A percentile compares a stretch with the other conserved stretches of the same genome.
Evolutionary conservation across 2,797 vertebrate genomes (phyloP).

Genomic region (Tragelaphus eurycerus): DNA sequence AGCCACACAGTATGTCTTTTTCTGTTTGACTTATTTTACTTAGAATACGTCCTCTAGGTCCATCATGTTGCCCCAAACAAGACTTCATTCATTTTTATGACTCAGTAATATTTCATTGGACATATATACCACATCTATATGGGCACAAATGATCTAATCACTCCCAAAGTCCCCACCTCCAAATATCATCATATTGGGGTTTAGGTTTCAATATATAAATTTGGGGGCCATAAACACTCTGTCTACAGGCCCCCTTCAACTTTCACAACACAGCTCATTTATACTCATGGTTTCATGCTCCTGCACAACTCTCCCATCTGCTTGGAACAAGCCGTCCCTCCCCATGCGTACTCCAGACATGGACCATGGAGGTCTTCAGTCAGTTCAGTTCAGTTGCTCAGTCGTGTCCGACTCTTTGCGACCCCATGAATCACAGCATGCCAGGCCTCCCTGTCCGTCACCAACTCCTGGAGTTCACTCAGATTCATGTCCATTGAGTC

Average conservation of each 20-base stretch:
- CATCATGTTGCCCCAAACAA: not conserved
- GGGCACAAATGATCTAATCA: not conserved
- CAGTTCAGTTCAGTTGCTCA: too few species aligned
- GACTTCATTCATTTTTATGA: not conserved
- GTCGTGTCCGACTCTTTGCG: too few species aligned
- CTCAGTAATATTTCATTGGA: not conserved
- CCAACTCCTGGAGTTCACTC: too few species aligned
- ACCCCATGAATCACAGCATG: too few species aligned
- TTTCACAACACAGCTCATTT: not conserved
- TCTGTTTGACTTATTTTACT: not conserved
- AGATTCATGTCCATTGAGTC: too few species aligned
- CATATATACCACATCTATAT: not conserved
- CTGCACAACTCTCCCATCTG: accelerated
- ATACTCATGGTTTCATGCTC: not conserved
- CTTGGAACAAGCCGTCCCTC: not conserved
- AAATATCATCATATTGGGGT: not conserved
- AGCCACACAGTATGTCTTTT: not conserved
- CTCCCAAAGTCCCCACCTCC: not conserved
- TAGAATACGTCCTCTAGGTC: not conserved
- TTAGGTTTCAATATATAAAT: not conserved
- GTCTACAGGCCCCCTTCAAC: not conserved
- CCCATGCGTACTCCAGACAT: not conserved
- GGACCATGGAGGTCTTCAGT: not conserved
- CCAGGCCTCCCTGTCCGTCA: too few species aligned
- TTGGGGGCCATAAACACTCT: not conserved